Evolutionary conservation across 2,888 invertebrate genomes (phyloP), one percentile per base, ranked within the genome.

Genomic region (Marasmarcha lunaedactyla): DNA sequence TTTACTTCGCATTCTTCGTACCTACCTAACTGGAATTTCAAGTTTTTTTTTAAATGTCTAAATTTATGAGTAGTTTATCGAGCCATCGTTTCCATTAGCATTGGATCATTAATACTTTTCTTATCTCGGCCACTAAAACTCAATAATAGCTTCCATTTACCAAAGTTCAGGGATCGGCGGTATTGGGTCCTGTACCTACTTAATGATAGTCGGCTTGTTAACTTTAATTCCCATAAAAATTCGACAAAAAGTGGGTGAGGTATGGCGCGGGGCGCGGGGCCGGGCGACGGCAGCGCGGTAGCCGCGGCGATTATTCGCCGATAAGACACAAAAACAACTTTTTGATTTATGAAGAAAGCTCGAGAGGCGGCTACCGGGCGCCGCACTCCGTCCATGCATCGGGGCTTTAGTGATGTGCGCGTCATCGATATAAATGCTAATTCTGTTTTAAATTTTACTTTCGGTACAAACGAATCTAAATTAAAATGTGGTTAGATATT

Each of bases 331-430:
- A 78, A 78, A 77, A 77, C 78, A 71, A 70, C 76, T 68, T 77
- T 77, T 78, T 79, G 79, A 79, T 79, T 79, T 79, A 79, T 79
- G 77, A 78, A 73, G 74, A 76, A 73, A 74, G 71, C 71, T 63
- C 52, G 57, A 57, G 62, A 64, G 65, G 60, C 71, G 66, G 77
- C 79, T 79, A 78, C 79, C 55, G 78, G 77, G 70, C 71, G 77
- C 73, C 71, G 71, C 69, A 55, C 49, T 42, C 46, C 6, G 10
- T 11, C 6, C 9, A 9, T 30, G 6, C n/a, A n/a, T n/a, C n/a
- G n/a, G n/a, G 11, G 11, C 25, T 20, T 38, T 34, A 35, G 27
- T 30, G 26, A 33, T 14, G 14, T 38, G 35, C 39, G 9, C 25
- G 37, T 38, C 20, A 25, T 35, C 25, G 9, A 15, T 14, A 37